phyloP scores from a whole-genome alignment of 2,797 vertebrate genomes.

The Gallinago solitaria region DNA sequence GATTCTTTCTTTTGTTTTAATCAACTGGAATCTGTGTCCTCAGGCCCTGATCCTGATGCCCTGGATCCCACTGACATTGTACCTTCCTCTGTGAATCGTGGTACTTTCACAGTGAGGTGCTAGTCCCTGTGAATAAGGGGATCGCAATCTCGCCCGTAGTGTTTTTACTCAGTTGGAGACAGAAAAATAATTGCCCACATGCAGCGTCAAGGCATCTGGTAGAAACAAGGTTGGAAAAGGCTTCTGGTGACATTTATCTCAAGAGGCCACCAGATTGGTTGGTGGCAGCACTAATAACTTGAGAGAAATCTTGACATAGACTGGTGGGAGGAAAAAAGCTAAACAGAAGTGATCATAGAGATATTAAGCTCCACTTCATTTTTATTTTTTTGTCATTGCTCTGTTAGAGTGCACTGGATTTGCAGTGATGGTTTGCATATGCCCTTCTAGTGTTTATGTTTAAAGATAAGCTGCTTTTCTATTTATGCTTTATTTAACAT shows the following conservation, averaged over 20 bases:
- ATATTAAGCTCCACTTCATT: not conserved
- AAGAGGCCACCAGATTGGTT: not conserved
- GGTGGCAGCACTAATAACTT: not conserved
- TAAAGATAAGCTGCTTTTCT: constrained; percentile 49
- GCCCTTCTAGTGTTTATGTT: constrained; percentile 49
- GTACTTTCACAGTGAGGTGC: not conserved
- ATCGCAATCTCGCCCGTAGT: not conserved
- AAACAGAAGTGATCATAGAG: not conserved
- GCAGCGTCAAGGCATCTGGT: not conserved
- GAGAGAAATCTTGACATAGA: not conserved
- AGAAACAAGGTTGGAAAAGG: not conserved
- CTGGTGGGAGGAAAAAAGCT: not conserved
- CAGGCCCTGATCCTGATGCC: not conserved
- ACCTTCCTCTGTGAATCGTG: not conserved
- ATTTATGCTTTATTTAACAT: constrained; percentile 40
- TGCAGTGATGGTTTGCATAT: constrained; percentile 46
- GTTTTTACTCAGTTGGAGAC: not conserved
- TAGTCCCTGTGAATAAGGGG: not conserved
- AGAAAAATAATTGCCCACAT: not conserved
- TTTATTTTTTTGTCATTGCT: constrained; percentile 6
- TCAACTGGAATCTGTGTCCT: not conserved
- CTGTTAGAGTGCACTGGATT: not conserved
- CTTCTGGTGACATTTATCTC: constrained; percentile 27
- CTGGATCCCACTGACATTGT: not conserved
- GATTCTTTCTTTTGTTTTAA: constrained; percentile 55